phyloP scores from a whole-genome alignment of 2,888 invertebrate species.

The Cantharis lateralis region DNA sequence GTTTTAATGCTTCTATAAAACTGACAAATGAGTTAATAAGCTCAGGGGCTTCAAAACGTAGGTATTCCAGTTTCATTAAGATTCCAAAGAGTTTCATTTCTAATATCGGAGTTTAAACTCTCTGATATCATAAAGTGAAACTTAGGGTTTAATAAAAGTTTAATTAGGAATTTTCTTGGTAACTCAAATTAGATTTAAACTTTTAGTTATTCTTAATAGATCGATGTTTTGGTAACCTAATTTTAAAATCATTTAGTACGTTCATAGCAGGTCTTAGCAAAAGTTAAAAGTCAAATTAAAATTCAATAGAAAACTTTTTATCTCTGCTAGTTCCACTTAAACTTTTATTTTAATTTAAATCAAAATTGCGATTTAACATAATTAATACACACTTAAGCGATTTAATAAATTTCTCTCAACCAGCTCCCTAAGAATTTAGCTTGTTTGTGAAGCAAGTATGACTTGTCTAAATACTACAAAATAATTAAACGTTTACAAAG shows the following conservation, averaged over 20 bases:
- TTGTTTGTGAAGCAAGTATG: constrained; percentile 1
- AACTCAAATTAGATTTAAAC: constrained; percentile 44
- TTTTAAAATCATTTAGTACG: constrained; percentile 3
- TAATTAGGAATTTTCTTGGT: constrained; percentile 53
- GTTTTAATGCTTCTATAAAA: constrained; percentile 32
- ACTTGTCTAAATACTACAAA: constrained; percentile 12
- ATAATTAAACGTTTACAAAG: constrained; percentile 23
- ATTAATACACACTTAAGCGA: neutral
- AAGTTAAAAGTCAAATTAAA: neutral
- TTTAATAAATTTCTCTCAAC: constrained; percentile 3
- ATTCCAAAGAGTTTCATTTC: constrained; percentile 44
- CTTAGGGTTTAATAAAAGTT: constrained; percentile 53
- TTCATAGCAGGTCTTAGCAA: neutral
- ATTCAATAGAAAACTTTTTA: neutral
- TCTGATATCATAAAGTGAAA: constrained; percentile 49
- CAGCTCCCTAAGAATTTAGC: neutral
- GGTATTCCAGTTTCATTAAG: constrained; percentile 46
- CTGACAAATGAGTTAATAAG: constrained; percentile 47
- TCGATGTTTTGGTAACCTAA: constrained; percentile 33
- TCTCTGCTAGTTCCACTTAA: neutral
- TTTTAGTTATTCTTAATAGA: constrained; percentile 10
- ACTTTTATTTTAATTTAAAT: constrained; percentile 3
- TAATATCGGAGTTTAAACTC: constrained; percentile 41
- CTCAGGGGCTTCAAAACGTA: constrained; percentile 37
- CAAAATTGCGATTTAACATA: neutral